A percentile compares a stretch with the other conserved stretches of the same genome.
Evolutionary conservation across 2,113 vertebrate genomes (phyloP).

Genomic region (Petrocephalus microphthalmus): DNA sequence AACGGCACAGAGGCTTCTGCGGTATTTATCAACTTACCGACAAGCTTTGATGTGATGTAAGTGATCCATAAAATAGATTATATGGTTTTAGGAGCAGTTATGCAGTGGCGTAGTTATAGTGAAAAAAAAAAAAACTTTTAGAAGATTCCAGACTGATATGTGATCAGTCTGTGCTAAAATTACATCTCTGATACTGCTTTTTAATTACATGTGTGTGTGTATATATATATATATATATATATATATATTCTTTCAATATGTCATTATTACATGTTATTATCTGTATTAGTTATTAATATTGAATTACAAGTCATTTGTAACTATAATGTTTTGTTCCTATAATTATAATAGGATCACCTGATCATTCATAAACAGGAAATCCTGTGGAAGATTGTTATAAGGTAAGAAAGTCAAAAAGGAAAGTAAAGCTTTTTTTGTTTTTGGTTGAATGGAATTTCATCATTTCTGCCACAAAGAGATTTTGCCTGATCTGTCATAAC

Average conservation of each 20-base stretch:
- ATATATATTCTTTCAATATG: too few species aligned
- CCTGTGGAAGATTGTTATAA: background rate
- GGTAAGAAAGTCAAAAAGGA: background rate
- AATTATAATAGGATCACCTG: background rate
- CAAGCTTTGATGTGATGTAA: background rate
- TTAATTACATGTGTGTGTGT: too few species aligned
- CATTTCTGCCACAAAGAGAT: background rate
- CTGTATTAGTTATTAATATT: background rate
- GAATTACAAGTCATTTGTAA: background rate
- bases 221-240: too few species aligned
- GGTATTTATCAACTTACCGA: background rate
- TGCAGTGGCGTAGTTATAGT: background rate
- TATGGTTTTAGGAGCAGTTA: background rate
- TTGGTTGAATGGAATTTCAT: background rate
- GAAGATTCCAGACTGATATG: background rate
- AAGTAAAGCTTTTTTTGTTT: background rate
- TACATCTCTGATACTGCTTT: background rate
- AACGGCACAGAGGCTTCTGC: background rate
- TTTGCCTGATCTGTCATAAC: background rate
- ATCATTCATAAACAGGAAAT: background rate
- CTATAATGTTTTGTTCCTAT: background rate
- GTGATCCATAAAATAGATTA: conserved; percentile 7
- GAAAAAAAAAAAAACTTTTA: background rate
- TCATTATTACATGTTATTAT: background rate
- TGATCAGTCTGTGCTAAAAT: background rate